These are phyloP conservation scores for Jordanella pulchra DNA, from an alignment of 2,797 vertebrate genomes.

Conservation along the genomic window DNA sequence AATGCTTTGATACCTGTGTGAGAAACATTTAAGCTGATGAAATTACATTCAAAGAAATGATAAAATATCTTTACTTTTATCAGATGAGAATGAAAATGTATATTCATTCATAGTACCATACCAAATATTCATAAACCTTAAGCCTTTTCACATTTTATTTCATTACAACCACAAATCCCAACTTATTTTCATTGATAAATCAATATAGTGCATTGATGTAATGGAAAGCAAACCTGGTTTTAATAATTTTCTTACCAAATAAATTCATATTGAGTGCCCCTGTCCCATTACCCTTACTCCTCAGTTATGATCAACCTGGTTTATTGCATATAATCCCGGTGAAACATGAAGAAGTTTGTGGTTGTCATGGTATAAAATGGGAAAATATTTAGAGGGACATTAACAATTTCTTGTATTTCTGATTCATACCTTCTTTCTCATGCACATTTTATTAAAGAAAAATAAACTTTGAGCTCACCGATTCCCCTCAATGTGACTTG, in stretches of 20 bases:
- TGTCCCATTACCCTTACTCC: background rate
- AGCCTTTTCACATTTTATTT: background rate
- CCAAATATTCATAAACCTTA: background rate
- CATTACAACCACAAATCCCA: background rate
- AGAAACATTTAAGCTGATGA: constrained; percentile 11
- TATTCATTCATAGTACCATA: too few relatives aligned
- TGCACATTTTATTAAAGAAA: background rate
- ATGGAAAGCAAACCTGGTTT: background rate
- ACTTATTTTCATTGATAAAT: too few relatives aligned
- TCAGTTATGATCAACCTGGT: background rate
- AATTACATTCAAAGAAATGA: background rate
- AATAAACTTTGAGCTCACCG: constrained; percentile 60
- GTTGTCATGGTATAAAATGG: background rate
- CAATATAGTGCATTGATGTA: background rate
- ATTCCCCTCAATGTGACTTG: constrained; percentile 63
- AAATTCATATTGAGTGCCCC: background rate
- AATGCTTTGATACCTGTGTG: constrained; percentile 86
- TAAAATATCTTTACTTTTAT: background rate
- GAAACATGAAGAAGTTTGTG: background rate
- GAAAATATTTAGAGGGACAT: background rate
- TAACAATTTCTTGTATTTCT: background rate
- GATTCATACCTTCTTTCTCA: background rate
- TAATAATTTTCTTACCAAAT: background rate
- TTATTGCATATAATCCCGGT: background rate
- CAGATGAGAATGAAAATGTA: background rate